A percentile compares a stretch with the other conserved stretches of the same genome.
Conservation (phyloP, 2,797 vertebrate genomes). For the Coranthus polyacanthus region DNA sequence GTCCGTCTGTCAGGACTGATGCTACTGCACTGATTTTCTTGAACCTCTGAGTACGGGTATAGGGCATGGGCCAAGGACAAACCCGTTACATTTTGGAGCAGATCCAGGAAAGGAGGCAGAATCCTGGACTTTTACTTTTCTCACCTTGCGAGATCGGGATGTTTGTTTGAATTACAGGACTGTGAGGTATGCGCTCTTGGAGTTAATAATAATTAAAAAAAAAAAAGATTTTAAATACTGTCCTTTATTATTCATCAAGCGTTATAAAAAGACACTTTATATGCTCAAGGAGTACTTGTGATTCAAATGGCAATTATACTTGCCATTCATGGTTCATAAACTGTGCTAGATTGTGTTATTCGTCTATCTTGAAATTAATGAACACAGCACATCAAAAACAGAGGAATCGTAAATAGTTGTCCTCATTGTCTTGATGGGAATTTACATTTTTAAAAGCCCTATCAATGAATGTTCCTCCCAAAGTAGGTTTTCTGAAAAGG, state of each 20-base stretch:
- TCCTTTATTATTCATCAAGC: conserved; percentile 33
- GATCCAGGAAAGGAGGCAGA: too few relatives aligned
- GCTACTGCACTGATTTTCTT: too few relatives aligned
- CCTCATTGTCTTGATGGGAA: conserved; percentile 15
- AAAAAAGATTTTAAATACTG: background rate
- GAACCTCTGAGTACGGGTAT: too few relatives aligned
- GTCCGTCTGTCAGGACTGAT: too few relatives aligned
- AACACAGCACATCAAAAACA: conserved; percentile 38
- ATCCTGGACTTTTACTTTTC: too few relatives aligned
- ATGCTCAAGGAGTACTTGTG: conserved; percentile 44
- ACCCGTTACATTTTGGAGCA: too few relatives aligned
- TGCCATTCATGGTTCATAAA: conserved; percentile 63
- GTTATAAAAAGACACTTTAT: conserved; percentile 22
- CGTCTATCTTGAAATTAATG: conserved; percentile 31
- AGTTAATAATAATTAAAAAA: too few relatives aligned
- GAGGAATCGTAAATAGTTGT: conserved; percentile 42
- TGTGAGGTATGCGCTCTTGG: too few relatives aligned
- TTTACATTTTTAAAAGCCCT: conserved; percentile 26
- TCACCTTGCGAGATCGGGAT: too few relatives aligned
- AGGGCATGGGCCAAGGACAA: too few relatives aligned
- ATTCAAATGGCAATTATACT: conserved; percentile 38
- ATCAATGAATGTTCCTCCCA: conserved; percentile 3
- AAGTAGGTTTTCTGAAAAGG: conserved; percentile 19
- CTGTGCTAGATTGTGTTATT: conserved; percentile 36
- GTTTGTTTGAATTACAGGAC: too few relatives aligned